Conservation (phyloP, 1,140 invertebrate genomes). For the Cydia pomonella region DNA sequence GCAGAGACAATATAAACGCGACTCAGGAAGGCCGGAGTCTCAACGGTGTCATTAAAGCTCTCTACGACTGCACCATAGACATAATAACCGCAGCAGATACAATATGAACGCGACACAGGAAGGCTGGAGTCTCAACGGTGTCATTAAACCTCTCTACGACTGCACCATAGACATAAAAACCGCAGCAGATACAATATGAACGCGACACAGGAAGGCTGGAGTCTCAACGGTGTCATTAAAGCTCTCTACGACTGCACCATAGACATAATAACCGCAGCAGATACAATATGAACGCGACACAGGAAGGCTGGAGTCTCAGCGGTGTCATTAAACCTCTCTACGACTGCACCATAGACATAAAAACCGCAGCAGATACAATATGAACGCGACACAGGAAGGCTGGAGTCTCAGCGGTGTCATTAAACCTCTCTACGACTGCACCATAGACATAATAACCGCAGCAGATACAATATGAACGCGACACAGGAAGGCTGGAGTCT, state of each 20-base stretch:
- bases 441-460: background rate
- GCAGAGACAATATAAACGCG: slow-evolving; percentile 20
- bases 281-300: slow-evolving; percentile 7
- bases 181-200: background rate
- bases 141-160: slow-evolving; percentile 20
- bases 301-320: slow-evolving; percentile 27
- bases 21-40: slow-evolving; percentile 23
- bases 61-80: background rate
- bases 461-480: slow-evolving; percentile 14
- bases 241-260: background rate
- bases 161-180: background rate
- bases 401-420: slow-evolving; percentile 25
- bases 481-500: slow-evolving; percentile 22
- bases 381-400: slow-evolving; percentile 20
- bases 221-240: slow-evolving; percentile 31
- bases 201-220: slow-evolving; percentile 20
- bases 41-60: slow-evolving; percentile 30
- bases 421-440: slow-evolving; percentile 5
- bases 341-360: background rate
- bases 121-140: slow-evolving; percentile 24
- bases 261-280: background rate
- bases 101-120: slow-evolving; percentile 17
- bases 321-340: slow-evolving; percentile 25
- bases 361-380: background rate
- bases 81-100: background rate